These are phyloP conservation scores for Oryzias celebensis DNA, from an alignment of 2,113 vertebrate species.

Conservation along the genomic window DNA sequence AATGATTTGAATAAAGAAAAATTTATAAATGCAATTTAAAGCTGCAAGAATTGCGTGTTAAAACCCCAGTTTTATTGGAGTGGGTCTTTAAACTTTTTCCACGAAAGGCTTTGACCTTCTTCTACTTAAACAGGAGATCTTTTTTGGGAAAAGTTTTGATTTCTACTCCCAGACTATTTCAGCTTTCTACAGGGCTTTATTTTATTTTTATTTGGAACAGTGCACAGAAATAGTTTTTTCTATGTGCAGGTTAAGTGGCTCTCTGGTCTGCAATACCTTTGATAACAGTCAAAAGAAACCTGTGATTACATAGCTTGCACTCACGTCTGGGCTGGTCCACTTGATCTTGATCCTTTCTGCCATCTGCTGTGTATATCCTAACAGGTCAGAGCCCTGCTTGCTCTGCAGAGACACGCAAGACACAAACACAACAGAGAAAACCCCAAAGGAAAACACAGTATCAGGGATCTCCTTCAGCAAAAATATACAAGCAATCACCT, in stretches of 20 bases:
- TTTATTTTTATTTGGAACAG: too few species aligned
- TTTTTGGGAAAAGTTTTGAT: too few species aligned
- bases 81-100: too few species aligned
- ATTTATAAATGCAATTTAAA: too few species aligned
- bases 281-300: constrained; percentile 2
- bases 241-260: not conserved
- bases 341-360: constrained; percentile 86
- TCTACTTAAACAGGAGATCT: too few species aligned
- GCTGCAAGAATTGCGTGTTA: too few species aligned
- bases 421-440: constrained; percentile 22
- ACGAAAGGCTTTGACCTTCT: too few species aligned
- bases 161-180: too few species aligned
- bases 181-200: too few species aligned
- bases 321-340: constrained; percentile 87
- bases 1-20: too few species aligned
- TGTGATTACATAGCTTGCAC: constrained; percentile 20
- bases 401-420: constrained; percentile 67
- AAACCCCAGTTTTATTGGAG: not conserved
- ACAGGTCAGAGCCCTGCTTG: constrained; percentile 80
- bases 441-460: not conserved
- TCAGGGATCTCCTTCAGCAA: not conserved
- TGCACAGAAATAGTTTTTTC: too few species aligned
- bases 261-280: not conserved
- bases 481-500: not conserved
- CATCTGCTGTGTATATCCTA: constrained; percentile 82